Evolutionary conservation across 2,888 invertebrate genomes (phyloP), one percentile per base, ranked within the genome.

Genomic region (Cheilosia scutellata): DNA sequence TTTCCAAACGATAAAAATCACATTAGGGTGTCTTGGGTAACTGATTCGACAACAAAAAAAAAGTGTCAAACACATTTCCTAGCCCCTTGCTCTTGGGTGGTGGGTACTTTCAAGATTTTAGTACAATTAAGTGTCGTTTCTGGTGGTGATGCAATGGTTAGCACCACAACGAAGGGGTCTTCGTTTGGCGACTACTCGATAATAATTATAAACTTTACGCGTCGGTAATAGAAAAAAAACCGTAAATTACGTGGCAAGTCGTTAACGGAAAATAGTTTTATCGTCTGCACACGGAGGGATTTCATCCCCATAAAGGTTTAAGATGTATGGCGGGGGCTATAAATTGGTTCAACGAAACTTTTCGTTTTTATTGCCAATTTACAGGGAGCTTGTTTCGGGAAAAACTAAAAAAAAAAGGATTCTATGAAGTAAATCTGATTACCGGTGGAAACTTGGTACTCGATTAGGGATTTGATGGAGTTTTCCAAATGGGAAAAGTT

Each of bases 401-500:
- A 33, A 49, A 60, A 58, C 5, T 40, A 49, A 25, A 53, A 33
- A 25, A 42, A 74, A 57, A 44, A 55, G 55, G 55, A 63, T 76
- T 27, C 55, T 66, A 29, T 55, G 44, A 68, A 82, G 82, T 82
- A 86, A 86, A 86, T 82, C 76, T 77, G 86, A 82, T 86, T 86
- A 77, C 86, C 68, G 72, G 68, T 86, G 72, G 40, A 77, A 86
- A 86, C 76, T 86, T 72, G 63, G 68, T 75, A 86, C 82, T 77
- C 86, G 82, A 86, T 86, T 82, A 86, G 82, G 86, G 86, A 77
- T 86, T 86, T 86, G 86, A 86, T 82, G 66, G 68, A 77, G 76
- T 82, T 82, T 72, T 62, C 57, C 62, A 66, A 86, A 86, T 76
- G 71, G 82, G 58, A 77, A 86, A 86, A 82, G 71, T 76, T 82